A percentile compares a stretch with the other conserved stretches of the same genome.
phyloP scores from a whole-genome alignment of 2,888 invertebrate species.

The Sphinx pinastri region DNA sequence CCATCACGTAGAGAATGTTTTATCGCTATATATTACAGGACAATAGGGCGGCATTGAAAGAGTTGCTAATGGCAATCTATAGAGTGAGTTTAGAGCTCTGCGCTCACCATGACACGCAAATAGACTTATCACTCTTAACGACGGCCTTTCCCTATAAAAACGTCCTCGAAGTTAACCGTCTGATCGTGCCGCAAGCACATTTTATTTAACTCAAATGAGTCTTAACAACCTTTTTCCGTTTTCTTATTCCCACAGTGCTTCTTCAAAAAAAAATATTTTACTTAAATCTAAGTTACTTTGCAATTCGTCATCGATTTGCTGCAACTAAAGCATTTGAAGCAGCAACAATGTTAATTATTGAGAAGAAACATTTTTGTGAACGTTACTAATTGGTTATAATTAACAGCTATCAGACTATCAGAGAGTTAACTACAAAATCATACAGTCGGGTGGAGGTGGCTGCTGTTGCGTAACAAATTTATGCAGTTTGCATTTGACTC shows the following conservation, averaged over 20 bases:
- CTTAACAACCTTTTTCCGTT: conserved; percentile 23
- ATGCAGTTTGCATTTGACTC: too few species aligned
- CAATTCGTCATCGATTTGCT: conserved; percentile 1
- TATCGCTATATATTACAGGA: conserved; percentile 72
- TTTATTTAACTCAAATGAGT: conserved; percentile 23
- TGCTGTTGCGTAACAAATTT: too few species aligned
- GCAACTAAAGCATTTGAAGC: background rate
- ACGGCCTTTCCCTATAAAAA: conserved; percentile 23
- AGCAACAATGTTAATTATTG: background rate
- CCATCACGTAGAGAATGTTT: conserved; percentile 76
- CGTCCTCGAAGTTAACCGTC: conserved; percentile 7
- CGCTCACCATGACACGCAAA: conserved; percentile 48
- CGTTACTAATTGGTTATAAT: too few species aligned
- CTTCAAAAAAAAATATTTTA: conserved; percentile 3
- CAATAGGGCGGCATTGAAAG: conserved; percentile 74
- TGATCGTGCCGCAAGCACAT: conserved; percentile 13
- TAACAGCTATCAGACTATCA: too few species aligned
- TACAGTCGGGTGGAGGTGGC: too few species aligned
- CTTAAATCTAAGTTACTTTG: background rate
- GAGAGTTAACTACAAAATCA: too few species aligned
- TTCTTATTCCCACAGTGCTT: conserved; percentile 12
- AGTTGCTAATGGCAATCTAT: conserved; percentile 55
- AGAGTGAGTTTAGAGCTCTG: conserved; percentile 39
- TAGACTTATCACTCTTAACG: conserved; percentile 37
- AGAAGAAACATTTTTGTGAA: background rate